phyloP scores from a whole-genome alignment of 2,113 vertebrate species.

The Illadopsis cleaveri region DNA sequence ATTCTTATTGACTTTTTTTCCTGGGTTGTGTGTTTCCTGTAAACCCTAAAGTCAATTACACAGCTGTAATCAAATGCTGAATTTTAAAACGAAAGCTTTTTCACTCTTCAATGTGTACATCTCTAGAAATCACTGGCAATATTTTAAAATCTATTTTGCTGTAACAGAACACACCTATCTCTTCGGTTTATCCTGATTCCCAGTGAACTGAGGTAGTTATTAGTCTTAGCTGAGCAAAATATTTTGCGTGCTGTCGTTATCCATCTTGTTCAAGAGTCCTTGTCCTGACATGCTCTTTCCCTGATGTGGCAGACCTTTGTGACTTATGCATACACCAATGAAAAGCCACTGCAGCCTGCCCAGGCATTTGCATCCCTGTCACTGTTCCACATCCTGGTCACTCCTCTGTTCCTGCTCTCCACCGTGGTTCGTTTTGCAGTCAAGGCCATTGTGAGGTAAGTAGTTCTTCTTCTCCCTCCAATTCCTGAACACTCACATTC shows the following conservation, averaged over 20 bases:
- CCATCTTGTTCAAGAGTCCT: background rate
- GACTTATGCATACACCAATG: slow-evolving; percentile 75
- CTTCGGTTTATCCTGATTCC: background rate
- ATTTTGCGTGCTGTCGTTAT: background rate
- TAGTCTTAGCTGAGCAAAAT: background rate
- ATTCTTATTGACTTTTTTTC: background rate
- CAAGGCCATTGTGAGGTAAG: slow-evolving; percentile 92
- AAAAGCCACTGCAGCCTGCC: slow-evolving; percentile 71
- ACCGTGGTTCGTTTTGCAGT: slow-evolving; percentile 96
- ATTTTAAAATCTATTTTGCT: background rate
- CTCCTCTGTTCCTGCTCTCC: slow-evolving; percentile 93
- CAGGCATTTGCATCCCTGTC: slow-evolving; percentile 92
- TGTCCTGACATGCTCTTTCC: background rate
- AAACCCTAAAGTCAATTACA: background rate
- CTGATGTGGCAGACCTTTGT: slow-evolving; percentile 84
- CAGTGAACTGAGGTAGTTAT: background rate
- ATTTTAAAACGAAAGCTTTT: background rate
- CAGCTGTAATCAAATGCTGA: background rate
- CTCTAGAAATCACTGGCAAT: background rate
- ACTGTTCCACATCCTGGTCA: slow-evolving; percentile 95
- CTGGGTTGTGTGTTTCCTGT: background rate
- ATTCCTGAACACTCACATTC: accelerated
- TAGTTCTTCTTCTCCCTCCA: background rate
- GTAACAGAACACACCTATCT: background rate
- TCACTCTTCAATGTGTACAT: background rate